Evolutionary conservation across 2,888 invertebrate species (phyloP).

Genomic region (Mythimna pallens): DNA sequence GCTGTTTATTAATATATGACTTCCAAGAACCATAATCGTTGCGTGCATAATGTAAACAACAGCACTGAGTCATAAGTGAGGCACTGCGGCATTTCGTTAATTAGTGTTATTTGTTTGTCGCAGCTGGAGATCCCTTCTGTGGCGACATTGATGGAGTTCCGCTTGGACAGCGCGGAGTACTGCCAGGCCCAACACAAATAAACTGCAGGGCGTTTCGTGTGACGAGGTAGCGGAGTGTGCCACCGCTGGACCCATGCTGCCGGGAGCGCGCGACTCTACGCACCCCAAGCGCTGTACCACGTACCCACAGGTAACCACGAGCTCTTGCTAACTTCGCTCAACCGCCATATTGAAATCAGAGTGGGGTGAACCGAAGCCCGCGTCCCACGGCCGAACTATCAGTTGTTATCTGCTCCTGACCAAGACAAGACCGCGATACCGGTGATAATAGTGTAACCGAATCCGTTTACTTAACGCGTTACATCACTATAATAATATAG

Average conservation of each 20-base stretch:
- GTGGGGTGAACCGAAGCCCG: slow-evolving; percentile 64
- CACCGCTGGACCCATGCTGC: slow-evolving; percentile 85
- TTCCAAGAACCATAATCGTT: slow-evolving; percentile 50
- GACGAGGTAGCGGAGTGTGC: slow-evolving; percentile 77
- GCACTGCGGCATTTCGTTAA: slow-evolving; percentile 40
- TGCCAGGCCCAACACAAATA: slow-evolving; percentile 99
- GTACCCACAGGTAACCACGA: slow-evolving; percentile 78
- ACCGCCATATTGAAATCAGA: slow-evolving; percentile 67
- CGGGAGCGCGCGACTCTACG: slow-evolving; percentile 81
- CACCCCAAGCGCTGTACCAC: slow-evolving; percentile 82
- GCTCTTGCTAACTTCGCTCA: slow-evolving; percentile 23
- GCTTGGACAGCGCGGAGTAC: slow-evolving; percentile 99
- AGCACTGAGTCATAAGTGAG: slow-evolving; percentile 31
- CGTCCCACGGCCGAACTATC: slow-evolving; percentile 64
- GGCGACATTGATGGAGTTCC: slow-evolving; percentile 99
- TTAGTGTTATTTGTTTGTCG: slow-evolving; percentile 79
- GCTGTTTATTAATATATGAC: slow-evolving; percentile 36
- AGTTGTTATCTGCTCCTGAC: slow-evolving; percentile 78
- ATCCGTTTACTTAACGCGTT: slow-evolving; percentile 66
- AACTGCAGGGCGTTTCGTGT: slow-evolving; percentile 85
- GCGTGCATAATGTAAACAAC: slow-evolving; percentile 42
- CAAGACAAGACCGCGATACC: slow-evolving; percentile 73
- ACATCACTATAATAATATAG: slow-evolving; percentile 63
- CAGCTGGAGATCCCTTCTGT: slow-evolving; percentile 96
- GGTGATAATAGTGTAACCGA: slow-evolving; percentile 51